Evolutionary conservation across 2,888 invertebrate genomes (phyloP), one percentile per base, ranked within the genome.

Genomic region (Papilio protenor): DNA sequence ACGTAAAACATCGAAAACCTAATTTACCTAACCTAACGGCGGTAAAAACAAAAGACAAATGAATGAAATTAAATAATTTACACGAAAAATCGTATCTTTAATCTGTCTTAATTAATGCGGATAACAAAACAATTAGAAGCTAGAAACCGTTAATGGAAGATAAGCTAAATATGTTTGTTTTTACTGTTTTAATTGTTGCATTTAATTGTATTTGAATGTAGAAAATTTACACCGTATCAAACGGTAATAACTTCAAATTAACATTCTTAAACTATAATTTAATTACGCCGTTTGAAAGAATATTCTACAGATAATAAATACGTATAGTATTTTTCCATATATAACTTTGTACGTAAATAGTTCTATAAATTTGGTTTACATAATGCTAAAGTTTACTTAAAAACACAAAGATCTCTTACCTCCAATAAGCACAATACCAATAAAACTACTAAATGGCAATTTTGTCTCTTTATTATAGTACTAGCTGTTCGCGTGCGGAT

Each of bases 171-270:
- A 66, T 16, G 66, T 66, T n/a, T 66, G 3, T 66, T 66, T 66
- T 40, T 66, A 66, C 66, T 40, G 40, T 66, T 64, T 64, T 64
- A 66, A 66, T 66, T 66, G 40, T 40, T 66, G 33, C n/a, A 40
- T 64, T 64, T 33, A 33, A 64, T 64, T 33, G 27, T 64, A 10
- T 64, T 64, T 40, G 8, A 40, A 40, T 18, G 12, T n/a, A 33
- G 2, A 64, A 18, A n/a, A 66, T n/a, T 40, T 33, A 8, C 33
- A 8, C 64, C 64, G 64, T 16, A 4, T n/a, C n/a, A 40, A 66
- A n/a, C 40, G 18, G 40, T 66, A 66, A 40, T 66, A 18, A 66
- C 11, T 66, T 66, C 16, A 66, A 66, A 66, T 40, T 66, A 66
- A 66, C 40, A 66, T 66, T 40, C 66, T 2, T 40, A n/a, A 64